Base-by-base conservation (phyloP, 2,888 invertebrate genomes). In the Autographa pulchrina region DNA sequence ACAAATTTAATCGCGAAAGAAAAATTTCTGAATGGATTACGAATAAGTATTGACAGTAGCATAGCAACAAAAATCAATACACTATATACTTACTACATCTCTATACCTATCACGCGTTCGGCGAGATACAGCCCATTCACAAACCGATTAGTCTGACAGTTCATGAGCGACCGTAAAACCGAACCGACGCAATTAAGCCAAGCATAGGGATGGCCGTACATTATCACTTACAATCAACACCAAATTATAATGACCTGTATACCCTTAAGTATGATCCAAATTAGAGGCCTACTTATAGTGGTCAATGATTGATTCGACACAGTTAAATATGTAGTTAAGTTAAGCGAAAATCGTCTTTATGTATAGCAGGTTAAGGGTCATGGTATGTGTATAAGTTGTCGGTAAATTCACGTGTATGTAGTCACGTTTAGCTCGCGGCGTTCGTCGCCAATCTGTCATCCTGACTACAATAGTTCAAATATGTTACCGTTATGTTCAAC, bases 371-470 rank as follows among this genome's bases (percentile, higher is more conserved):
- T 11, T 76, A 82, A 62, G 31, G 18, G 14, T 20, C 35, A 25
- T 9, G 2, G 62, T 0, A 31, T 5, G 32, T 14, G 41, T 13
- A 13, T 41, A n/a, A 16, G 62, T 9, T 62, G 63, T 60, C 43
- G 20, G 43, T 9, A 7, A 52, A 68, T 65, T 72, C 80, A 75
- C 75, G 69, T 78, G 77, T 77, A 68, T 72, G 69, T 73, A 72
- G 71, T 84, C 81, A 83, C 80, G 82, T 85, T 83, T 85, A 75
- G 86, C 86, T 84, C 68, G 76, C 79, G 87, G 87, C 85, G 75
- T 80, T 76, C 62, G 67, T 84, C 79, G 81, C 80, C 83, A 86
- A 90, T 90, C 88, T 83, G 89, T 91, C 90, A 91, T 86, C 86
- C 74, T 71, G 69, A 84, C 84, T 80, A 84, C 31, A 56, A 56